A percentile compares a stretch with the other conserved stretches of the same genome.
Conservation (phyloP, 2,113 vertebrate species). For the Mormyrus lacerda region DNA sequence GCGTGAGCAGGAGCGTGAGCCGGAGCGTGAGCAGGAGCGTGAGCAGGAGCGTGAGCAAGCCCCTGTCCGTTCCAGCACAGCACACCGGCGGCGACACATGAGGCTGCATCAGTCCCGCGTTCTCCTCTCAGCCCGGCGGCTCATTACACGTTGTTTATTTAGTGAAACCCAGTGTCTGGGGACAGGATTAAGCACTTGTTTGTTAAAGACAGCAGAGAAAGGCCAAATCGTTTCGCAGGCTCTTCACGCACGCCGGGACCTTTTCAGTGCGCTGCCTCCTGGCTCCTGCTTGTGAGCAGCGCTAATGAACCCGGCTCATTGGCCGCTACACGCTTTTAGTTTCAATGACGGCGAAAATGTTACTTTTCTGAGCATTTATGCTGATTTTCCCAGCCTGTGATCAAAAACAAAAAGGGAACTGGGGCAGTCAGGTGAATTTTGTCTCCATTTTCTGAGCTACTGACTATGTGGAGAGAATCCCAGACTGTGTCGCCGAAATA, state of each 20-base stretch:
- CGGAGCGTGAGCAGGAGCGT: not conserved
- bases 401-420: not conserved
- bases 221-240: slow-evolving; percentile 9
- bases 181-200: slow-evolving; percentile 56
- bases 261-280: slow-evolving; percentile 14
- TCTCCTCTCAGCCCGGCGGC: slow-evolving; percentile 49
- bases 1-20: not conserved
- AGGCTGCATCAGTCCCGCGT: not conserved
- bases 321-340: not conserved
- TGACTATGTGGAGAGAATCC: not conserved
- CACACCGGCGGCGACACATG: no score
- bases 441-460: not conserved
- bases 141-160: slow-evolving; percentile 60
- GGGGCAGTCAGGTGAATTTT: not conserved
- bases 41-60: not conserved
- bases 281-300: slow-evolving; percentile 4
- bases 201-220: slow-evolving; percentile 42
- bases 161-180: slow-evolving; percentile 48
- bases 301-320: not conserved
- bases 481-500: not conserved
- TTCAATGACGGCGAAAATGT: not conserved
- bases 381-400: not conserved
- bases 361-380: not conserved
- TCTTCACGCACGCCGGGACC: slow-evolving; percentile 13
- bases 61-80: not conserved